Base-by-base conservation (phyloP, 2,113 vertebrate species). In the Sciurus niger region DNA sequence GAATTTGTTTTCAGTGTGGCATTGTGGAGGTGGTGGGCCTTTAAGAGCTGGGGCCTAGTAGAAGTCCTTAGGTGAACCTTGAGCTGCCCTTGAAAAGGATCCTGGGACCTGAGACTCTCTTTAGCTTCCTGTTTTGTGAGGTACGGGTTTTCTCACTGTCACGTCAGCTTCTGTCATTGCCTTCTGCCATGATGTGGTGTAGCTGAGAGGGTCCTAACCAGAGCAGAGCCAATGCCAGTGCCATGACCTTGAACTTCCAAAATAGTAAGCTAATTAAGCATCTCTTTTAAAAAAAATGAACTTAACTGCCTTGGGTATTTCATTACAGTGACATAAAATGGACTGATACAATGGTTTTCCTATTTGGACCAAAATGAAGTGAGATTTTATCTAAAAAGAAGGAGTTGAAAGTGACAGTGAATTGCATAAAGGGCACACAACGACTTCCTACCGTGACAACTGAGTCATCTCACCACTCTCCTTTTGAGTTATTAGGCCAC, bases 401-500 rank as follows among this genome's bases (percentile, higher is more conserved):
- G 91, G 60, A 96, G 70, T 84, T 95, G 74, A 97, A 94, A 96
- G 73, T 98, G 97, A 97, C 89, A 97, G 89, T 87, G 94, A 96
- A 95, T 94, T 98, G 98, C 95, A 95, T 96, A 95, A 96, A 97
- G 87, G 80, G 67, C 68, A 89, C 76, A 58, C 94, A 79, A 89
- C 60, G 95, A 11, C 58, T 90, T 96, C 5, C 48, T 70, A 20
- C 65, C 86, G 90, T 90, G 96, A 97, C 91, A 84, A 46, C 68
- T 88, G 96, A 97, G 95, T 97, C 96, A 95, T 74, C 55, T 24
- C 63, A 51, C 40, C 55, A 63, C 74, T 96, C 93, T 95, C 70
- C 55, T 94, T 96, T 90, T 98, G 96, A 97, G 95, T 96, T 97
- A 98, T 96, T 97, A 96, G 96, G 96, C 96, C 95, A 98, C 97